A percentile compares a stretch with the other conserved stretches of the same genome.
phyloP scores from a whole-genome alignment of 2,113 vertebrate species.

The Cephalopholis sonnerati region DNA sequence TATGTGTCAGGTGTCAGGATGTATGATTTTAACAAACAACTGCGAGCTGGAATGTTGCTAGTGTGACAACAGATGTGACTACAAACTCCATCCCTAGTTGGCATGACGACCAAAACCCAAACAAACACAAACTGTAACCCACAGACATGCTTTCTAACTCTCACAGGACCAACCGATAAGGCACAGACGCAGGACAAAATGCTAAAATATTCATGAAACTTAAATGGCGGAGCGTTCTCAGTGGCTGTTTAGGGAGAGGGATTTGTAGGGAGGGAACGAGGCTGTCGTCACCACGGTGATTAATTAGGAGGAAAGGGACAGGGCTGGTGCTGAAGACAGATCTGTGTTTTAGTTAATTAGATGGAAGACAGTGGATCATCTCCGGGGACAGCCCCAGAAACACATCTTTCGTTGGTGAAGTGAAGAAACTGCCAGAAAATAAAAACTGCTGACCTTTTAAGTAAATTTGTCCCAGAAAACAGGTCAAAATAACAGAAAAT shows the following conservation, averaged over 20 bases:
- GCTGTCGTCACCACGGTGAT: slow-evolving; percentile 29
- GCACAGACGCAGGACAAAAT: background rate
- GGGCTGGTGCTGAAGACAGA: slow-evolving; percentile 32
- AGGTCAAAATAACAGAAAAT: background rate
- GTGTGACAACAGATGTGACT: background rate
- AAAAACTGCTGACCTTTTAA: slow-evolving; percentile 30
- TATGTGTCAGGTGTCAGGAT: background rate
- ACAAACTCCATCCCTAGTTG: background rate
- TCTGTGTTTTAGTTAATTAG: slow-evolving; percentile 56
- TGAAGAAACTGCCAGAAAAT: background rate
- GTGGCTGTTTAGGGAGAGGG: background rate
- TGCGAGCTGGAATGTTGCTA: background rate
- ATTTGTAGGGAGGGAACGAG: background rate
- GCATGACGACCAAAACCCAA: background rate
- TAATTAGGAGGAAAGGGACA: slow-evolving; percentile 50
- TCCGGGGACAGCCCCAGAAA: slow-evolving; percentile 21
- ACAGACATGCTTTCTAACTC: background rate
- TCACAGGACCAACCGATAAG: background rate
- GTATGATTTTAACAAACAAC: background rate
- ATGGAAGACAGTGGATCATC: slow-evolving; percentile 17
- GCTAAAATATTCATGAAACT: slow-evolving; percentile 24
- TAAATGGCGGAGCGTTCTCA: slow-evolving; percentile 7
- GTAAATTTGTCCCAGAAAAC: slow-evolving; percentile 16
- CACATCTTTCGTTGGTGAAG: background rate
- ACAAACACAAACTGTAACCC: background rate